Evolutionary conservation across 2,888 invertebrate species (phyloP), one percentile per base, ranked within the genome.

Genomic region (Hypena proboscidalis): DNA sequence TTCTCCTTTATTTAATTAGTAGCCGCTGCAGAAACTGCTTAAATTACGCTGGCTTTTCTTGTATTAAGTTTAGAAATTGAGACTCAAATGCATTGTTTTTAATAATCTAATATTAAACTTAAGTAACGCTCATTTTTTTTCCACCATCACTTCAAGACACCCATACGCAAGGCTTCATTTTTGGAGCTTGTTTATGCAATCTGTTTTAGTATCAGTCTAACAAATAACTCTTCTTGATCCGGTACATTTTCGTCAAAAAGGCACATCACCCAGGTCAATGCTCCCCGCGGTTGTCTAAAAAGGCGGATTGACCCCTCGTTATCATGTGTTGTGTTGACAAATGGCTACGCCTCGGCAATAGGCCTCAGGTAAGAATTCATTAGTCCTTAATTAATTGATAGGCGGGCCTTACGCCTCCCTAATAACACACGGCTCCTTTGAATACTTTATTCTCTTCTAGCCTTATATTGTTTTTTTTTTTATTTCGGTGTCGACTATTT

Each of bases 351-450:
- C 85, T 83, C 62, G 43, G 55, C 59, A 50, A 48, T 50, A 54
- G 58, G 69, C 76, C 70, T 63, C 61, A 68, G 77, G 77, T 72
- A 67, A 72, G 66, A 77, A 81, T 81, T 83, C 76, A 85, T 85
- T 85, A 85, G 74, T 59, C 66, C 70, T 68, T 81, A 83, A 87
- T 84, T 85, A 88, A 88, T 87, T 82, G 77, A 70, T 63, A 75
- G 84, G 80, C 76, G 81, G 78, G 48, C 59, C 61, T 66, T 57
- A 56, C 60, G 53, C 70, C 74, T 67, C 67, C 71, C 64, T 72
- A 77, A 77, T 68, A 60, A 55, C 54, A 33, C 52, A 51, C 68
- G 70, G 69, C 37, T 47, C 58, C 62, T 67, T 70, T 61, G 65
- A 75, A 62, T 49, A 49, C 44, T 41, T 46, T 54, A 49, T 51